These are phyloP conservation scores for Drosophila kuntzei DNA, from an alignment of 2,888 invertebrate species.

Conservation along the genomic window DNA sequence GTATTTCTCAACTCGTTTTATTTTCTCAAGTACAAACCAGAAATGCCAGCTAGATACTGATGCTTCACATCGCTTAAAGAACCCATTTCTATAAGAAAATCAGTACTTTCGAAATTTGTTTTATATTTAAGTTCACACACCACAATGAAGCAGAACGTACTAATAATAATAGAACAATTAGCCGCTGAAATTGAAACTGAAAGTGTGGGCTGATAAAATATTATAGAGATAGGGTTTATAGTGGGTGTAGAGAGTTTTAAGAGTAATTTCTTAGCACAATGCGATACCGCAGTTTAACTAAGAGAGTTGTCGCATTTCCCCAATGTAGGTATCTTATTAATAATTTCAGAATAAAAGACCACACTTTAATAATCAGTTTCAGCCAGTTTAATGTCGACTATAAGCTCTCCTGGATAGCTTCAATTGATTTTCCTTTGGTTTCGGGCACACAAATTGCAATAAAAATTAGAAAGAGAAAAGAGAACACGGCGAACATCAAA, in stretches of 20 bases:
- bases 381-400: not conserved
- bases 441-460: constrained; percentile 73
- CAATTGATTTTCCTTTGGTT: constrained; percentile 80
- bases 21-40: constrained; percentile 16
- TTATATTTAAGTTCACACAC: not conserved
- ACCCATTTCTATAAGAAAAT: not conserved
- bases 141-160: too few relatives aligned
- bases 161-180: too few relatives aligned
- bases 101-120: not conserved
- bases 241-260: not conserved
- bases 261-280: too few relatives aligned
- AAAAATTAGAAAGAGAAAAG: constrained; percentile 55
- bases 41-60: constrained; percentile 26
- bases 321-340: not conserved
- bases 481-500: constrained; percentile 16
- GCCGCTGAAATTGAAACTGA: too few relatives aligned
- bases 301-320: not conserved
- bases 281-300: too few relatives aligned
- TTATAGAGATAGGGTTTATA: not conserved
- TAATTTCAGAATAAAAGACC: too few relatives aligned
- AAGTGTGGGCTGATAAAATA: constrained; percentile 11
- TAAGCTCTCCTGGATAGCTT: constrained; percentile 57
- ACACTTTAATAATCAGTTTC: not conserved
- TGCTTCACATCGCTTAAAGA: not conserved
- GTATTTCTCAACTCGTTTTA: not conserved